Evolutionary conservation across 2,113 vertebrate species (phyloP).

Genomic region (Neoarius graeffei): DNA sequence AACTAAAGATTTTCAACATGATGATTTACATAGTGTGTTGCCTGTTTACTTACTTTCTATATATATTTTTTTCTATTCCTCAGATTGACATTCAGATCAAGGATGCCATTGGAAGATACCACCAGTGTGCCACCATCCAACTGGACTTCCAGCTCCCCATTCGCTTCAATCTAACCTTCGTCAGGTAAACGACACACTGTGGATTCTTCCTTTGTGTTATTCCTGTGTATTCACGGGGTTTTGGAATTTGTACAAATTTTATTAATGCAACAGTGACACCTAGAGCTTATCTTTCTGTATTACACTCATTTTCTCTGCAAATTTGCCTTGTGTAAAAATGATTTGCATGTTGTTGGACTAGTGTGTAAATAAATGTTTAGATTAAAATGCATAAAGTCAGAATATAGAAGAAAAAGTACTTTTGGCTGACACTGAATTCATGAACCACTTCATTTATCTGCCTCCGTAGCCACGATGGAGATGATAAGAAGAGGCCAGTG

Average conservation of each 20-base stretch:
- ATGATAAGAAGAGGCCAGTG: conserved; percentile 93
- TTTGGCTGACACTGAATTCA: background rate
- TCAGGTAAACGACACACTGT: conserved; percentile 75
- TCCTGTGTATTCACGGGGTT: background rate
- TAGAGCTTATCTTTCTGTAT: conserved; percentile 23
- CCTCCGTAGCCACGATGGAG: conserved; percentile 85
- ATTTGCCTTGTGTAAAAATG: background rate
- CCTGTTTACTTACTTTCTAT: background rate
- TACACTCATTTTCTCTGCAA: background rate
- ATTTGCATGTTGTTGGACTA: background rate
- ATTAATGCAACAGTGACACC: conserved; percentile 40
- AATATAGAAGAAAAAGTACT: background rate
- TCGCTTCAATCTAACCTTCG: conserved; percentile 91
- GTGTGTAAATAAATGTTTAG: background rate
- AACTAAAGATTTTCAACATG: background rate
- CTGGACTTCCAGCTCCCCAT: conserved; percentile 96
- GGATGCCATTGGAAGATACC: conserved; percentile 95
- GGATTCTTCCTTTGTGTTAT: background rate
- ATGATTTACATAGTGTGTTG: background rate
- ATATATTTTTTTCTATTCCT: background rate
- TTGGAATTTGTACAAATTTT: background rate
- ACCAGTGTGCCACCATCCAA: conserved; percentile 97
- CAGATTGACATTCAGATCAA: conserved; percentile 99
- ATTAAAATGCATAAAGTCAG: background rate
- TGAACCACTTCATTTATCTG: background rate